These are phyloP conservation scores for Poeciliopsis gracilis DNA, from an alignment of 2,797 vertebrate genomes.

Conservation along the genomic window DNA sequence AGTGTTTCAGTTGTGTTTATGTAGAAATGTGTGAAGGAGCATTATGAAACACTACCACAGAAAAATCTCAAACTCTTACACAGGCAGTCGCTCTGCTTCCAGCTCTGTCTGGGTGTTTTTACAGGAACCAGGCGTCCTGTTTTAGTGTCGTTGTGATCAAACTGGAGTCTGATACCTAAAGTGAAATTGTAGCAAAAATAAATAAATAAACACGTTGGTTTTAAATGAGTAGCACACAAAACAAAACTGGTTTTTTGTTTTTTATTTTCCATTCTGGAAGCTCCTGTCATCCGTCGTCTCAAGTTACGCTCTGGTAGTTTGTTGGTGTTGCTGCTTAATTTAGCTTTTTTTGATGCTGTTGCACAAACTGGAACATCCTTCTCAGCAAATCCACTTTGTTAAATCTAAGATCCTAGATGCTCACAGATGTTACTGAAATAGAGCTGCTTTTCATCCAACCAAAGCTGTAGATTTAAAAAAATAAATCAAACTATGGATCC, in stretches of 20 bases:
- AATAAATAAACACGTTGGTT: conserved; percentile 20
- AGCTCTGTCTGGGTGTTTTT: neutral
- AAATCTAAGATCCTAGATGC: conserved; percentile 17
- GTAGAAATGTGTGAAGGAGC: conserved; percentile 27
- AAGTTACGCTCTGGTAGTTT: neutral
- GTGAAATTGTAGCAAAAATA: conserved; percentile 11
- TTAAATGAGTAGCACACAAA: conserved; percentile 20
- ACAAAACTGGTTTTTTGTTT: neutral
- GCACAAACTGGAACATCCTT: conserved; percentile 33
- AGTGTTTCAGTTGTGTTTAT: conserved; percentile 29
- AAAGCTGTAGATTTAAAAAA: conserved; percentile 18
- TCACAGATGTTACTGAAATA: conserved; percentile 18
- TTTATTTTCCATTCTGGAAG: conserved; percentile 11
- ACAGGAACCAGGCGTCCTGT: neutral
- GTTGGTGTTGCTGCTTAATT: conserved; percentile 18
- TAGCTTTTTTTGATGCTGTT: conserved; percentile 37
- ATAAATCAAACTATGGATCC: conserved; percentile 22
- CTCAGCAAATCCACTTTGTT: conserved; percentile 14
- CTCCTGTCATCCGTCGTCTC: conserved; percentile 8
- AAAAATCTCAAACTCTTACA: neutral
- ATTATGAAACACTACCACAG: conserved; percentile 19
- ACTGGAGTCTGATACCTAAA: conserved; percentile 9
- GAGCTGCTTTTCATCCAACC: conserved; percentile 55
- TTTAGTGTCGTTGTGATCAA: conserved; percentile 8
- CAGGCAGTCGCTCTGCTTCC: conserved; percentile 9